Base-by-base conservation (phyloP, 1,140 invertebrate species). In the Lepidotrigona ventralis region DNA sequence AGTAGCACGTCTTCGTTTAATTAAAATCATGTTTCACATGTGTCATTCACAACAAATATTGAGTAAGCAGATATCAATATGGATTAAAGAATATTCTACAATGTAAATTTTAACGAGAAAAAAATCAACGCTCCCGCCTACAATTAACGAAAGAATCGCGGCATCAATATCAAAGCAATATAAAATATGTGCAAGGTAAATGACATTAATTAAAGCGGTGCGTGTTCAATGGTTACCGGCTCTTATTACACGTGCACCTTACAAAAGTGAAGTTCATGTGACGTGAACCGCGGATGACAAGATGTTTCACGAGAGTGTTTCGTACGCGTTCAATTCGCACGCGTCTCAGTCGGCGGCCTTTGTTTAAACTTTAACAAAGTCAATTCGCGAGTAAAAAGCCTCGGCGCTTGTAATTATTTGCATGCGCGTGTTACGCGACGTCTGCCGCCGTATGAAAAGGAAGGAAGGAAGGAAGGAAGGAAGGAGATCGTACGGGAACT, bases 401-500 rank as follows among this genome's bases (percentile, higher is more conserved):
- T 4, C 33, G 11, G 60, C 26, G 63, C n/a, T 15, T 64, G 63
- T 64, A 64, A 64, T 64, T 64, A 64, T 64, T 64, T 64, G 73
- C 39, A 58, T 29, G 33, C 68, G 60, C 85, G 86, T 63, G 86
- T 87, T 76, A 69, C 74, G 60, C 75, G 74, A 75, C 54, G 85
- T 80, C 63, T 71, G 75, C 1, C 66, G 80, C 81, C 66, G 68
- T 46, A 70, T 73, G 71, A 58, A 74, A 74, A 83, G 85, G 76
- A 33, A 66, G 19, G 19, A 21, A 58, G 19, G 19, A 56, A 56
- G 56, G 19, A 56, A 56, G 19, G 56, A 54, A 85, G 81, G 76
- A 83, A 86, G 66, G 86, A 69, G 85, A 82, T 21, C 12, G 68
- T 79, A 83, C 72, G 74, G 66, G 84, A 77, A 86, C 86, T 73